Percentiles rank a stretch among this genome's conserved stretches.
Conservation (phyloP, 92 coral and sea anemone genomes). For the Epizoanthus stellaris region DNA sequence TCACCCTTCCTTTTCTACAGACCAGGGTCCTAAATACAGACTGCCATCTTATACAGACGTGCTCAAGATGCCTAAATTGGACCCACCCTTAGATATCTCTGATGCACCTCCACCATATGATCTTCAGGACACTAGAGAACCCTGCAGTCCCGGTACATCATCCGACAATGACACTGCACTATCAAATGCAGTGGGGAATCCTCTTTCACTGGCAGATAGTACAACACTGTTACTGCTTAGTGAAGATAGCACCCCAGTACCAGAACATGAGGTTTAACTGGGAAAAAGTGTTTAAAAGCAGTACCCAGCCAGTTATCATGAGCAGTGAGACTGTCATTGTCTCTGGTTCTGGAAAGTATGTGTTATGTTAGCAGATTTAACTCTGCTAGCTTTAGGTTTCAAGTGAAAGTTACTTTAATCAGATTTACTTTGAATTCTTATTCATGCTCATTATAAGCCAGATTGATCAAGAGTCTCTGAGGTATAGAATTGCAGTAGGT, state of each 20-base stretch:
- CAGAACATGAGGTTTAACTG: slow-evolving; percentile 6
- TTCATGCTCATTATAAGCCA: no score
- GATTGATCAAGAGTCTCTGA: no score
- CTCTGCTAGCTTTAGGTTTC: no score
- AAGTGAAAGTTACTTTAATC: no score
- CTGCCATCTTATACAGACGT: slow-evolving; percentile 88
- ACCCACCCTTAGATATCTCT: slow-evolving; percentile 74
- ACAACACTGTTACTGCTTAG: background rate
- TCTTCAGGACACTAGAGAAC: background rate
- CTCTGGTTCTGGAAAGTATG: no score
- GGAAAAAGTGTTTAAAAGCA: no score
- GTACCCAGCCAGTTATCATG: no score
- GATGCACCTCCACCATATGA: slow-evolving; percentile 85
- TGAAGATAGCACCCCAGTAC: background rate
- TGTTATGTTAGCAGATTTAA: no score
- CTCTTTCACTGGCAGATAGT: background rate
- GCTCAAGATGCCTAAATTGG: slow-evolving; percentile 75
- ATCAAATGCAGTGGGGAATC: background rate
- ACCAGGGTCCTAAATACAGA: slow-evolving; percentile 37
- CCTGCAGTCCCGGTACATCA: background rate
- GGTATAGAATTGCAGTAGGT: no score
- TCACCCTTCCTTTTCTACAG: slow-evolving; percentile 39
- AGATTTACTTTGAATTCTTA: no score
- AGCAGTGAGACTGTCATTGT: no score
- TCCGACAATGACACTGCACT: background rate